phyloP scores from a whole-genome alignment of 2,888 invertebrate species.

The Torymus aiolomorphi region DNA sequence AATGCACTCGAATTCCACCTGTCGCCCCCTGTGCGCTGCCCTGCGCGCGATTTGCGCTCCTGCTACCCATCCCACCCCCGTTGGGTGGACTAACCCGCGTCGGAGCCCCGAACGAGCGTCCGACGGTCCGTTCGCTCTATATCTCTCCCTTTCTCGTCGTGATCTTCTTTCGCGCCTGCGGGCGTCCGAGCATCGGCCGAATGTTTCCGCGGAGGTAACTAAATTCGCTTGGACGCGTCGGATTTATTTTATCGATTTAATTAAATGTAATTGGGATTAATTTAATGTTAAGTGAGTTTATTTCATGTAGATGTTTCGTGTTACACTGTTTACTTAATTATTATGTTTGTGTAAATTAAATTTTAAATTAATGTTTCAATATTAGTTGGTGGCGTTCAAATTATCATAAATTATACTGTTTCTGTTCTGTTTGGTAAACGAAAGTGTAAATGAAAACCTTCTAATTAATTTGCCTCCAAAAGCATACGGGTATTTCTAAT shows the following conservation, averaged over 20 bases:
- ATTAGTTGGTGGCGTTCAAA: no score
- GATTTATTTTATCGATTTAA: slow-evolving; percentile 3
- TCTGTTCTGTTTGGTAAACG: no score
- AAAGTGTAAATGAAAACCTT: no score
- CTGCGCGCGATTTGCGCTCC: no score
- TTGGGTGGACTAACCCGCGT: neutral
- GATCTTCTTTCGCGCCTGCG: slow-evolving; percentile 11
- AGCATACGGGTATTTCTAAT: no score
- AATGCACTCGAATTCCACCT: slow-evolving; percentile 72
- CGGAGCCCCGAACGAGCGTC: neutral
- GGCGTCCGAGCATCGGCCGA: neutral
- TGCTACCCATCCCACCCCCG: neutral
- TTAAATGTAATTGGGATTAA: neutral
- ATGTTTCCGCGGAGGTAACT: neutral
- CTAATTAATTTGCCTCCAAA: no score
- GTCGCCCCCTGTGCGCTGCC: slow-evolving; percentile 59
- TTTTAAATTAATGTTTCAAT: no score
- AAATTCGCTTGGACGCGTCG: no score
- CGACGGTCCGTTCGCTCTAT: slow-evolving; percentile 32
- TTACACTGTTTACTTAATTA: no score
- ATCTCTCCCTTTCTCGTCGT: neutral
- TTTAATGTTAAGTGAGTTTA: neutral
- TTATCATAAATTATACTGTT: no score
- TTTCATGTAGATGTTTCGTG: neutral
- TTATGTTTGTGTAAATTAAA: no score